Percentiles rank a stretch among this genome's conserved stretches.
Conservation (phyloP, 37 sponge, comb jelly and placozoan species). For the Lycopodina hypogea region DNA sequence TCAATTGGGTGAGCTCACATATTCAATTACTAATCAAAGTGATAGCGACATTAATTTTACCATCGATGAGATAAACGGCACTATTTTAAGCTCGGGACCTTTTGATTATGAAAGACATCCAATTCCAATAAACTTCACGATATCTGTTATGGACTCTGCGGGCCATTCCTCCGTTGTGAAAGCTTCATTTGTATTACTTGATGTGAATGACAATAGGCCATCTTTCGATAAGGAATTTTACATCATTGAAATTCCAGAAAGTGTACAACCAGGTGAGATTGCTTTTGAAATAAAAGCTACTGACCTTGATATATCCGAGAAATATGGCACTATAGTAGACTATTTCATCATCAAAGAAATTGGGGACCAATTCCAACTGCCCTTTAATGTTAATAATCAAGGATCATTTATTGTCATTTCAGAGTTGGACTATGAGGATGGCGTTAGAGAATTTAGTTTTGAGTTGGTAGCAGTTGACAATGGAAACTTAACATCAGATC, state of each 20-base stretch:
- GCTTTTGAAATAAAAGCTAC: constrained; percentile 19
- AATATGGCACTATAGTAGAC: constrained; percentile 21
- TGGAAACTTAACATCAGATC: constrained; percentile 17
- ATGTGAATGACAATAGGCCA: constrained; percentile 55
- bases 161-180: constrained; percentile 7
- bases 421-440: constrained; percentile 37
- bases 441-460: constrained; percentile 14
- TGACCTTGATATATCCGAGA: constrained; percentile 35
- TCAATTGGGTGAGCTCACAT: constrained; percentile 25
- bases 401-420: constrained; percentile 12
- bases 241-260: constrained; percentile 36
- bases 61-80: constrained; percentile 43
- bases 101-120: constrained; percentile 53
- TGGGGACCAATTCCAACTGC: neutral
- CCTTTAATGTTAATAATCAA: constrained; percentile 14
- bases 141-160: constrained; percentile 19
- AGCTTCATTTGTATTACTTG: constrained; percentile 21
- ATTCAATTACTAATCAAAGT: constrained; percentile 30
- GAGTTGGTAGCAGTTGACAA: constrained; percentile 17
- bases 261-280: neutral
- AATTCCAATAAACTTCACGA: constrained; percentile 8
- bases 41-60: constrained; percentile 2
- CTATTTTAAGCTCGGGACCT: constrained; percentile 38
- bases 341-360: constrained; percentile 17
- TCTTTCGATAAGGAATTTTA: constrained; percentile 31